These are phyloP conservation scores for Caenorhabditis inopinata DNA, from an alignment of 1,140 invertebrate genomes.

Conservation along the genomic window DNA sequence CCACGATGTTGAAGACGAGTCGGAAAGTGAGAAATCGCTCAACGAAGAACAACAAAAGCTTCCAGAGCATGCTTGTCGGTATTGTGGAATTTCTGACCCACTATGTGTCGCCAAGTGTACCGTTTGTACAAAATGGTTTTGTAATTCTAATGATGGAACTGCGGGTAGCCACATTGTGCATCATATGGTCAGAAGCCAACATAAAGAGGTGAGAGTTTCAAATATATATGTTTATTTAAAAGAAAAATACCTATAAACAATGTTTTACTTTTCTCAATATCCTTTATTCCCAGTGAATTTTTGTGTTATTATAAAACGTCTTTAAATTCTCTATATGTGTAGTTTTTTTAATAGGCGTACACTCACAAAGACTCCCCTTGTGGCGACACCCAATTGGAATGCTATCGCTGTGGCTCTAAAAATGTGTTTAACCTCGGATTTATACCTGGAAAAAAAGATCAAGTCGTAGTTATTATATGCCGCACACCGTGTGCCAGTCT, in stretches of 20 bases:
- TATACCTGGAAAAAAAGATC: slow-evolving; percentile 97
- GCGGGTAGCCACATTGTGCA: slow-evolving; percentile 98
- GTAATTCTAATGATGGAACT: slow-evolving; percentile 95
- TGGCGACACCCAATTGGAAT: slow-evolving; percentile 94
- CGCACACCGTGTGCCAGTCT: slow-evolving; percentile 3
- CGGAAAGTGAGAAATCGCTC: neutral
- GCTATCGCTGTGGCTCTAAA: slow-evolving; percentile 94
- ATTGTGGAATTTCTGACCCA: slow-evolving; percentile 98
- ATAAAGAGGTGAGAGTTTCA: slow-evolving; percentile 99
- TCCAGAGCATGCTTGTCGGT: slow-evolving; percentile 68
- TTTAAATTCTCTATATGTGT: too few relatives aligned
- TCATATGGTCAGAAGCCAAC: slow-evolving; percentile 93
- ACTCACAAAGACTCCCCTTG: slow-evolving; percentile 94
- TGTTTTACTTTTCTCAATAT: neutral
- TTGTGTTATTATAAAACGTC: too few relatives aligned
- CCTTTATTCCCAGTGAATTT: slow-evolving; percentile 1
- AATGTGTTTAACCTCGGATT: slow-evolving; percentile 98
- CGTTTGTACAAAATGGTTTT: slow-evolving; percentile 98
- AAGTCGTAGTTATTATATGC: slow-evolving; percentile 77
- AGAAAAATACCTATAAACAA: neutral
- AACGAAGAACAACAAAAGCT: slow-evolving; percentile 31
- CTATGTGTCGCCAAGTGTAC: slow-evolving; percentile 96
- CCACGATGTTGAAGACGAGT: slow-evolving; percentile 28
- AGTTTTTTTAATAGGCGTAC: too few relatives aligned
- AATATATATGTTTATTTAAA: too few relatives aligned